Conservation (phyloP, 2,888 invertebrate genomes). For the Leucania comma region DNA sequence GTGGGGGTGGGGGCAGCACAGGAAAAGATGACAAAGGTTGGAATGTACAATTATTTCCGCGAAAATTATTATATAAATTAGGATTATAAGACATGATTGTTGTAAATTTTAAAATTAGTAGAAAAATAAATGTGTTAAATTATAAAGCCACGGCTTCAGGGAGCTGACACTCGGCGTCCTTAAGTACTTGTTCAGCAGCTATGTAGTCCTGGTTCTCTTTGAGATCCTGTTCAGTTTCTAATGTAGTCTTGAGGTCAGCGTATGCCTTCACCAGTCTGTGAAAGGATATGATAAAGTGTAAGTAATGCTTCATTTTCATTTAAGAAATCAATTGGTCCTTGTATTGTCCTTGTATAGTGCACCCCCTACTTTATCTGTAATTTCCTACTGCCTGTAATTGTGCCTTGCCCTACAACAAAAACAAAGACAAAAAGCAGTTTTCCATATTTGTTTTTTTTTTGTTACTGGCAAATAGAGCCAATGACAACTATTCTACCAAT, state of each 20-base stretch:
- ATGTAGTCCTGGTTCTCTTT: constrained; percentile 93
- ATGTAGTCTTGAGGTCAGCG: constrained; percentile 93
- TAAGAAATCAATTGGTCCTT: background rate
- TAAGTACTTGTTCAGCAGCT: constrained; percentile 92
- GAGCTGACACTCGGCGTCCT: constrained; percentile 92
- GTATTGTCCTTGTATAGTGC: too few species aligned
- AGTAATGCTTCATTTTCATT: background rate
- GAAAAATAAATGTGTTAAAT: constrained; percentile 67
- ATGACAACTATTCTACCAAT: too few species aligned
- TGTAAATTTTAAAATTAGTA: constrained; percentile 71
- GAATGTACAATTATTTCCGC: constrained; percentile 82
- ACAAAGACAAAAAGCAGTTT: background rate
- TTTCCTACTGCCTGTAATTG: too few species aligned
- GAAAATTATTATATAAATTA: constrained; percentile 81
- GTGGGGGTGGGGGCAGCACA: constrained; percentile 58
- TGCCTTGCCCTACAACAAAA: too few species aligned
- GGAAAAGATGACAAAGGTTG: constrained; percentile 73
- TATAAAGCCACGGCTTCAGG: constrained; percentile 79
- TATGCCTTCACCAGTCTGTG: constrained; percentile 93
- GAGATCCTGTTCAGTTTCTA: constrained; percentile 95
- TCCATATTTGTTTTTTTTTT: background rate
- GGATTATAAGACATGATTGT: constrained; percentile 86
- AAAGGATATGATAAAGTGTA: constrained; percentile 40
- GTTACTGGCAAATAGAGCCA: too few species aligned
- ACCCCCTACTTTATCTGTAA: too few species aligned